These are phyloP conservation scores for Silurus aristotelis DNA, from an alignment of 2,797 vertebrate species.

Conservation along the genomic window DNA sequence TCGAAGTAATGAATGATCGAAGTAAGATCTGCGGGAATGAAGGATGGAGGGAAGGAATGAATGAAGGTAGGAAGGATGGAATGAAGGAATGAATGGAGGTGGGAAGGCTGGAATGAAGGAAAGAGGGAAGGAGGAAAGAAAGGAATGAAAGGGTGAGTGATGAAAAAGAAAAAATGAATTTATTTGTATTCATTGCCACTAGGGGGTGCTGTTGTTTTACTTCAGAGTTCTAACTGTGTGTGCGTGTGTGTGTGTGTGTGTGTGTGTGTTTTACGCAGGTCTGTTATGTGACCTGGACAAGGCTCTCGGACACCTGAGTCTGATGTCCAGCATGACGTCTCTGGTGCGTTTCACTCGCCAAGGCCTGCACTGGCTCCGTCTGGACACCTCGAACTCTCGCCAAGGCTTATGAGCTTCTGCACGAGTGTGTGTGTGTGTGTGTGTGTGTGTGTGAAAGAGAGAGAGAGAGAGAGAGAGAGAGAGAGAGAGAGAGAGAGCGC, in stretches of 20 bases:
- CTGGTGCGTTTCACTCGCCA: slow-evolving; percentile 85
- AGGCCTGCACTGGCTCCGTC: slow-evolving; percentile 86
- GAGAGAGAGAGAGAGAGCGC: not conserved
- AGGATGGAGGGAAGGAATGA: not conserved
- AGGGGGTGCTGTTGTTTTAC: not conserved
- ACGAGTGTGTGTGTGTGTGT: not conserved
- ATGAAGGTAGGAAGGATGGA: not conserved
- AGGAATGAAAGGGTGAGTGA: not conserved
- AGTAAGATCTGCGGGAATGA: not conserved
- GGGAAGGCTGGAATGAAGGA: not conserved
- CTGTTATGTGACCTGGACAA: slow-evolving; percentile 83
- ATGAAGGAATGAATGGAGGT: not conserved
- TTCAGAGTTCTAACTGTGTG: not conserved
- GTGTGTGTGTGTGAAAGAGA: not conserved
- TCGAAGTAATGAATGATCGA: not conserved
- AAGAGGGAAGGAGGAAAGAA: not conserved
- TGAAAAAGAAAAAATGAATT: too few relatives aligned
- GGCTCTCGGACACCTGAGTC: slow-evolving; percentile 73
- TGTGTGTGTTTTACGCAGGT: slow-evolving; percentile 69
- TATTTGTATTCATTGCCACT: not conserved
- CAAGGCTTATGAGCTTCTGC: slow-evolving; percentile 53
- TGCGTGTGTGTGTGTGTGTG: slow-evolving; percentile 1
- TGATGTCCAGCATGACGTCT: slow-evolving; percentile 80
- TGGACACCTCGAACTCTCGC: slow-evolving; percentile 76
- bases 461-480: not conserved